Evolutionary conservation across 2,888 invertebrate genomes (phyloP), one percentile per base, ranked within the genome.

Genomic region (Pristionchus mayeri): DNA sequence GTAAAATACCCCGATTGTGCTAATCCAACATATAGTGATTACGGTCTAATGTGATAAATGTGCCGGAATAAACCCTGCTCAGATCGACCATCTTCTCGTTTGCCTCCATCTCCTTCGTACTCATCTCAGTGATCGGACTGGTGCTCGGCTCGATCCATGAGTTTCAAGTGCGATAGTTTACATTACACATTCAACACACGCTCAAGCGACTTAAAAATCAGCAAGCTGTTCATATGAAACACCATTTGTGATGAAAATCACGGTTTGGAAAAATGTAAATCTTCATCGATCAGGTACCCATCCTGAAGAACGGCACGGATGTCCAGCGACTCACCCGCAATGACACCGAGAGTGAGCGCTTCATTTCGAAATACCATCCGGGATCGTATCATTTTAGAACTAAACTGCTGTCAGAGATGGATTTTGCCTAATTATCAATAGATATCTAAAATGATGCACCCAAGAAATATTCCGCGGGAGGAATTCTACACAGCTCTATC

Each of bases 71-170:
- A n/a, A n/a, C n/a, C n/a, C n/a, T n/a, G 6, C 34, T 63, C 24
- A 71, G 71, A 18, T 91, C 91, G 6, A 89, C 90, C 11, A 79
- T 91, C 30, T 92, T 91, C 87, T 90, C 90, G 3, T 88, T 89
- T 75, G 87, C 89, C 71, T 89, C 89, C 79, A 92, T 91, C 76
- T 88, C 89, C 44, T 91, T 91, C 87, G 91, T 91, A 0, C 86
- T 91, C 4, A 88, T 91, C 79, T 91, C 91, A 24, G 91, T 91
- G 16, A 87, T 90, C 44, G 91, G 91, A 37, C 87, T 91, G 34
- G 89, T 91, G 4, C 84, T 91, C n/a, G 91, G 91, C 18, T 90
- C 90, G 2, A 90, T 91, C 78, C 90, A 90, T 52, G 91, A 91
- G 3, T 86, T 91, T 52, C 91, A 91, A 86, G 89, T 91, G 11